A percentile compares a stretch with the other conserved stretches of the same genome.
phyloP scores from a whole-genome alignment of 2,113 vertebrate species.

The Cacatua alba region DNA sequence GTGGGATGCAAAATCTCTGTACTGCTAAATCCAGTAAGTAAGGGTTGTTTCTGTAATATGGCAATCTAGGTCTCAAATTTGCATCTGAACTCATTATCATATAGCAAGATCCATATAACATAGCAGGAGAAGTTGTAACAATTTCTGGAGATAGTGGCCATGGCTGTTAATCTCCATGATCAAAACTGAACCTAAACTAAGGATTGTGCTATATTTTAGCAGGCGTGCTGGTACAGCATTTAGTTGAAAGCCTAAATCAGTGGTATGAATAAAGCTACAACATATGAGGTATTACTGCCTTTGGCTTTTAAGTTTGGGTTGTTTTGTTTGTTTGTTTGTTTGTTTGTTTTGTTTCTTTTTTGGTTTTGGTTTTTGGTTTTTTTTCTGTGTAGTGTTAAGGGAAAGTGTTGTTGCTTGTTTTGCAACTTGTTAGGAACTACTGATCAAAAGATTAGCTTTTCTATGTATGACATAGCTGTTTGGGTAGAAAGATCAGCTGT shows the following conservation, averaged over 20 bases:
- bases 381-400: not conserved
- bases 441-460: not conserved
- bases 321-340: not conserved
- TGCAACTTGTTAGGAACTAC: not conserved
- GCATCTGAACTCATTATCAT: not conserved
- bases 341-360: not conserved
- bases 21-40: not conserved
- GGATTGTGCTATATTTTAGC: not conserved
- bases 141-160: not conserved
- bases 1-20: not conserved
- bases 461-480: not conserved
- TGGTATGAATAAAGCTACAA: not conserved
- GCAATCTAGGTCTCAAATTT: not conserved
- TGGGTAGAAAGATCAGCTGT: not conserved
- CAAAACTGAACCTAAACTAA: not conserved
- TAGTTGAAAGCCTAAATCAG: not conserved
- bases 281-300: not conserved
- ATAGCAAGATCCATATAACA: not conserved
- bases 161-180: not conserved
- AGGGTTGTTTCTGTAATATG: not conserved
- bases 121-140: not conserved
- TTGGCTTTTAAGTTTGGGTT: not conserved
- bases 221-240: not conserved
- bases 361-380: not conserved
- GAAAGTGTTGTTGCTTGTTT: not conserved